Evolutionary conservation across 2,888 invertebrate species (phyloP), one percentile per base, ranked within the genome.

Genomic region (Xestobium rufovillosum): DNA sequence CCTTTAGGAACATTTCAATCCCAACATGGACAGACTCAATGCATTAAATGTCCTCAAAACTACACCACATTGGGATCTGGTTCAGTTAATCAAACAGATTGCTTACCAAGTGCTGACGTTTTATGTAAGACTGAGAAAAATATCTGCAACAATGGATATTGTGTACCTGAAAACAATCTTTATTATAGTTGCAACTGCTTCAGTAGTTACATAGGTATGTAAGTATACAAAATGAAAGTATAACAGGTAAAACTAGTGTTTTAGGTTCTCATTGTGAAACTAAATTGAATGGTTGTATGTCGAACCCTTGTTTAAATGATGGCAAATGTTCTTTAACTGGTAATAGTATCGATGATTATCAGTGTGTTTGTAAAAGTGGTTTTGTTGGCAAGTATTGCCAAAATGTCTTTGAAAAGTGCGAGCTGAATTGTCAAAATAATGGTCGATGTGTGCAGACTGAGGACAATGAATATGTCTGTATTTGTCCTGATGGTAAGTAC

Each of bases 1-100:
- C 69, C 69, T 3, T 49, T 67, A 28, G 80, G 79, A 1, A 70
- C 67, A 34, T 80, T 75, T 55, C 81, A 81, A 56, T 62, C 72
- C 2, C 47, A 61, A 9, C 73, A 72, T 48, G 80, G 78, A 3
- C 69, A 73, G 51, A 58, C 65, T 2, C 59, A 64, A 2, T 82
- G 80, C 51, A 49, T 70, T 3, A 54, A 65, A 3, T 81, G 80
- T 58, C 78, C 78, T 1, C 45, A 53, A 11, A 70, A 72, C 32
- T 55, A 57, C 39, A 72, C 73, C 26, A 73, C 75, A 11, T 38
- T 45, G 2, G 47, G 43, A 11, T 57, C 63, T 14, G 66, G 65
- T n/a, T 57, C 73, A 38, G 56, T 53, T 35, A 47, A 55, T 45
- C 34, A 68, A 51, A 45, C 56, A 46, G 57, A 65, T 44, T 68